A percentile compares a stretch with the other conserved stretches of the same genome.
Conservation (phyloP, 2,888 invertebrate species). For the Carterocephalus palaemon region DNA sequence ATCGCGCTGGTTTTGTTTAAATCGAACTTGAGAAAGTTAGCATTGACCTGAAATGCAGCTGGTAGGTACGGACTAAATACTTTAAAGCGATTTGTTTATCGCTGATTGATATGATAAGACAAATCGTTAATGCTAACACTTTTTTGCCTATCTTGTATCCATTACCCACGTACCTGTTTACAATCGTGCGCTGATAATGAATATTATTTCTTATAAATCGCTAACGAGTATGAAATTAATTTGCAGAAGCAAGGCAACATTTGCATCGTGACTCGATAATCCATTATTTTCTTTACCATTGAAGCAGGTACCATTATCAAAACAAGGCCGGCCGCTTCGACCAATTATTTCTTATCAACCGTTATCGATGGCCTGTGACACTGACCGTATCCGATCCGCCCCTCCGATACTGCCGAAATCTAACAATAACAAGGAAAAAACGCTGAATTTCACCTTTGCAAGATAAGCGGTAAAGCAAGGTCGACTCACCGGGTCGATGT, state of each 20-base stretch:
- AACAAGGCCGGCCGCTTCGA: constrained; percentile 41
- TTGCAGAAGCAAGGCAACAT: constrained; percentile 1
- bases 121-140: not conserved
- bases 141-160: too few species aligned
- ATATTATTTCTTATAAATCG: constrained; percentile 1
- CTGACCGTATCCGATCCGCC: constrained; percentile 8
- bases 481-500: constrained; percentile 89
- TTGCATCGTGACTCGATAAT: constrained; percentile 16
- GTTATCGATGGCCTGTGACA: constrained; percentile 26
- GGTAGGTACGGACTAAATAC: constrained; percentile 11
- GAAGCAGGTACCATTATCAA: constrained; percentile 50
- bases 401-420: not conserved
- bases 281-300: constrained; percentile 39
- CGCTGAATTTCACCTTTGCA: constrained; percentile 35
- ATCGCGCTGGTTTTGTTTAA: not conserved
- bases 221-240: constrained; percentile 3
- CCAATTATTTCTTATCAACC: constrained; percentile 29
- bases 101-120: constrained; percentile 19
- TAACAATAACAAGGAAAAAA: constrained; percentile 4
- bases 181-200: constrained; percentile 1
- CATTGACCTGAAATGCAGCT: constrained; percentile 16
- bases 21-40: constrained; percentile 11
- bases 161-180: not conserved
- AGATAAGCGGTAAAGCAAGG: constrained; percentile 56
- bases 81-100: constrained; percentile 14